A percentile compares a stretch with the other conserved stretches of the same genome.
These are phyloP conservation scores for Haliclona indistincta DNA, from an alignment of 37 sponge, comb jelly and placozoan species.

Conservation along the genomic window DNA sequence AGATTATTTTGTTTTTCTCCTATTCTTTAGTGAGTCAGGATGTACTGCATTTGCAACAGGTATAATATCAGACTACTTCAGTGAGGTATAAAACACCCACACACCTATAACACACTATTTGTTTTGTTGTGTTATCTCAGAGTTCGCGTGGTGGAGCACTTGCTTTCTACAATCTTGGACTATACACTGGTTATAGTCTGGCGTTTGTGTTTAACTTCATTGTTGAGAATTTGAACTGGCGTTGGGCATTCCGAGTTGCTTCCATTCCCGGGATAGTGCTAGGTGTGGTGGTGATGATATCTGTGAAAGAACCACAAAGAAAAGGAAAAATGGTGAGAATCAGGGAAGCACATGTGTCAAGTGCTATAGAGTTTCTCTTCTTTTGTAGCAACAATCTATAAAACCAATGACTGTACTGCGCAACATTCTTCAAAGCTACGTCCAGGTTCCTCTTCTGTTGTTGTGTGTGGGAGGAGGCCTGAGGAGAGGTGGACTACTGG, in stretches of 20 bases:
- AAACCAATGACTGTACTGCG: not conserved
- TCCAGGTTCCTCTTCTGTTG: constrained; percentile 49
- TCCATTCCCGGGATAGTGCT: constrained; percentile 57
- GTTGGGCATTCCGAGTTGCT: constrained; percentile 69
- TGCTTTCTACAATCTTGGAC: constrained; percentile 77
- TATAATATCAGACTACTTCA: constrained; percentile 69
- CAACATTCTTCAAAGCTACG: not conserved
- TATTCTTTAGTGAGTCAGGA: constrained; percentile 56
- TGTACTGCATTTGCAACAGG: constrained; percentile 80
- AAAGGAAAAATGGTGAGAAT: not conserved
- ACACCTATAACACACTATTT: not conserved
- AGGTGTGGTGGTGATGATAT: constrained; percentile 34
- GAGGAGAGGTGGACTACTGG: constrained; percentile 70
- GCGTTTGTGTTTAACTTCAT: constrained; percentile 68
- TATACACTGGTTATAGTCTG: constrained; percentile 75
- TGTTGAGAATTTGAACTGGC: constrained; percentile 42
- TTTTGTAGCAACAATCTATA: not conserved
- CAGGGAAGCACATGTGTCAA: not conserved
- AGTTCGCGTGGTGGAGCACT: constrained; percentile 59
- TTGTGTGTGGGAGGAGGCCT: constrained; percentile 77
- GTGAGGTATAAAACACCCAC: constrained; percentile 13
- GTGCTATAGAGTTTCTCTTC: not conserved
- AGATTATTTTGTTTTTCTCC: not conserved
- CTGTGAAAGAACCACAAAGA: constrained; percentile 69
- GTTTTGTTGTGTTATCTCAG: constrained; percentile 15